These are phyloP conservation scores for Unio delphinus DNA, from an alignment of 2,888 invertebrate genomes.

Conservation along the genomic window DNA sequence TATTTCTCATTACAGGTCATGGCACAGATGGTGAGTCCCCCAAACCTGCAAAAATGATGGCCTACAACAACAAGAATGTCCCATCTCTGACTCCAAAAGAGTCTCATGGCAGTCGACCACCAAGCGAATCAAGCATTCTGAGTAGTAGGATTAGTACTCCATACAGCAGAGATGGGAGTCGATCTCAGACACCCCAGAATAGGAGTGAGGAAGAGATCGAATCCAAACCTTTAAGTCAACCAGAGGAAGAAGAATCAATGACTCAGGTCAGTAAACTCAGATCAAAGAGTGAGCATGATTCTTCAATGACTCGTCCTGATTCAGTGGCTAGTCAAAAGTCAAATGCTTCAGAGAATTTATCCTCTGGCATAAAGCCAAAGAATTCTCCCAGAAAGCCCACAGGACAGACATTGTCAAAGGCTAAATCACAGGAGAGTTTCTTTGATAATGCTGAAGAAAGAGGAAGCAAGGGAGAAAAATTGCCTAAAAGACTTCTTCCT, in stretches of 20 bases:
- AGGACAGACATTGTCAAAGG: conserved; percentile 39
- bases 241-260: conserved; percentile 21
- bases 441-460: conserved; percentile 35
- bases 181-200: conserved; percentile 24
- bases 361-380: conserved; percentile 9
- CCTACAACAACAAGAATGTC: conserved; percentile 41
- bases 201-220: conserved; percentile 2
- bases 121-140: background rate
- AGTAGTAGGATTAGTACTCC: conserved; percentile 16
- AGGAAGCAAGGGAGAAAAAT: conserved; percentile 37
- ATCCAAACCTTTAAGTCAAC: too few species aligned
- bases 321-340: conserved; percentile 45
- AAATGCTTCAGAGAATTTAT: conserved; percentile 36
- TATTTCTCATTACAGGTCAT: conserved; percentile 49
- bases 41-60: conserved; percentile 42
- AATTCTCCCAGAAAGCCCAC: conserved; percentile 15
- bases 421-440: conserved; percentile 57
- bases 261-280: conserved; percentile 32
- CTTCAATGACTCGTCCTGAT: conserved; percentile 33
- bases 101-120: conserved; percentile 17
- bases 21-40: conserved; percentile 39
- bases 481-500: conserved; percentile 54
- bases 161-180: conserved; percentile 15
- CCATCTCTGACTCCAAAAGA: conserved; percentile 38
- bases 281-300: conserved; percentile 32